A percentile compares a stretch with the other conserved stretches of the same genome.
These are phyloP conservation scores for Lysandra bellargus DNA, from an alignment of 2,888 invertebrate species.

Conservation along the genomic window DNA sequence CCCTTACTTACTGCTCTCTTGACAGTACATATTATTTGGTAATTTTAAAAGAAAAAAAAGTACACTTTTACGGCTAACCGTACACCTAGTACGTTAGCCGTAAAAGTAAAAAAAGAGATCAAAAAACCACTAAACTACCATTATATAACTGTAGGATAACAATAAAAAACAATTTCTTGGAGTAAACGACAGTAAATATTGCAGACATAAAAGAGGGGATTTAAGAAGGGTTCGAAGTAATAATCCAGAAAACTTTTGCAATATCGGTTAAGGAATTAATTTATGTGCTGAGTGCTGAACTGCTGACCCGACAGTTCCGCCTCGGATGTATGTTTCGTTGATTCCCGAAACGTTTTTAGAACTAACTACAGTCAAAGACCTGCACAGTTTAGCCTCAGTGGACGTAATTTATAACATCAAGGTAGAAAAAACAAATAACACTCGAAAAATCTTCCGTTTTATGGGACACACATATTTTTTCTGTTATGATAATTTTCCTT, in stretches of 20 bases:
- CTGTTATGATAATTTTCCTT: too few relatives aligned
- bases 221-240: conserved; percentile 51
- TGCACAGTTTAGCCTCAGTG: not conserved
- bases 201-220: conserved; percentile 41
- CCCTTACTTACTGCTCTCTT: too few relatives aligned
- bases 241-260: conserved; percentile 55
- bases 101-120: not conserved
- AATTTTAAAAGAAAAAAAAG: too few relatives aligned
- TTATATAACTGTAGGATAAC: too few relatives aligned
- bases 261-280: conserved; percentile 62
- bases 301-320: conserved; percentile 49
- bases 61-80: too few relatives aligned
- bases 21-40: too few relatives aligned
- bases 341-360: conserved; percentile 37
- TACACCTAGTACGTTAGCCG: too few relatives aligned
- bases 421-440: too few relatives aligned
- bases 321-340: conserved; percentile 53
- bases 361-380: not conserved
- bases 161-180: not conserved
- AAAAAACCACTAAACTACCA: not conserved
- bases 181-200: conserved; percentile 42
- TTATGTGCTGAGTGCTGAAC: conserved; percentile 45
- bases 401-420: too few relatives aligned
- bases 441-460: too few relatives aligned
- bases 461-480: too few relatives aligned